A percentile compares a stretch with the other conserved stretches of the same genome.
Conservation (phyloP, 2,888 invertebrate genomes). For the Phragmatobia fuliginosa region DNA sequence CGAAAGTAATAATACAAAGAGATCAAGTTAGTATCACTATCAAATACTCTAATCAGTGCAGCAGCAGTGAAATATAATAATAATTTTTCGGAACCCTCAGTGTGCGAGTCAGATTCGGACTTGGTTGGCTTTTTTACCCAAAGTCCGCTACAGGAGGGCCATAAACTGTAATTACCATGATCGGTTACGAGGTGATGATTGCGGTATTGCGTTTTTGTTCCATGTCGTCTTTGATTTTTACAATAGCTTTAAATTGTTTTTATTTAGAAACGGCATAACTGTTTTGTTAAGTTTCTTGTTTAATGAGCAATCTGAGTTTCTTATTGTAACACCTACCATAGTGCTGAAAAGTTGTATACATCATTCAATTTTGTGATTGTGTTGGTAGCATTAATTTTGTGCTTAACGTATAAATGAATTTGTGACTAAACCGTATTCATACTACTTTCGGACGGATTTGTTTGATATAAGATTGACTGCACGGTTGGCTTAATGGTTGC, state of each 20-base stretch:
- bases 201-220: constrained; percentile 18
- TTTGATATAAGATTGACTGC: too few species aligned
- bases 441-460: too few species aligned
- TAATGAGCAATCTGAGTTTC: neutral
- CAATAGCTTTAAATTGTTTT: neutral
- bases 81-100: too few species aligned
- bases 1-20: too few species aligned
- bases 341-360: neutral
- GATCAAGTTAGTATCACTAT: too few species aligned
- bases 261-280: neutral
- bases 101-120: neutral
- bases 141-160: constrained; percentile 9
- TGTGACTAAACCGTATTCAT: neutral
- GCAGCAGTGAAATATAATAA: too few species aligned
- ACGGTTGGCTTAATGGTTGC: too few species aligned
- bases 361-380: neutral
- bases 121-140: neutral
- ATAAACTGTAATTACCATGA: constrained; percentile 11
- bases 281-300: constrained; percentile 7
- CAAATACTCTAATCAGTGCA: too few species aligned
- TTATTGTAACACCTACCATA: neutral
- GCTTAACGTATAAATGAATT: neutral
- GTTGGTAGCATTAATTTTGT: neutral
- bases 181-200: constrained; percentile 16
- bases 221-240: constrained; percentile 3